These are phyloP conservation scores for Oscheius sp. DNA, from an alignment of 1,140 invertebrate genomes.

Conservation along the genomic window DNA sequence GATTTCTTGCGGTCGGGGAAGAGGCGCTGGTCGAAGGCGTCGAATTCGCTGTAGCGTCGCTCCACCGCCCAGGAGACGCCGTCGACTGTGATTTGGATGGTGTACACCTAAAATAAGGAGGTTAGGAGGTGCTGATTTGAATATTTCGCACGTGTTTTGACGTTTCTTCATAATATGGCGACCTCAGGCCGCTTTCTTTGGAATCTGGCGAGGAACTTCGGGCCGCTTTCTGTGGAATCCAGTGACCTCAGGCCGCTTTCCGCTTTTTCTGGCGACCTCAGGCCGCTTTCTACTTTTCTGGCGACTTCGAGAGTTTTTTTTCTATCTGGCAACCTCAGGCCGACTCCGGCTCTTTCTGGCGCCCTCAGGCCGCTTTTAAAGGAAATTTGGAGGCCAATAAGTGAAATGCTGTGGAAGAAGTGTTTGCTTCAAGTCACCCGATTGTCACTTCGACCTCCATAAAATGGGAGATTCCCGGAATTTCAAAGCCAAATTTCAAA, in stretches of 20 bases:
- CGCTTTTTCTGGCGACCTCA: neutral
- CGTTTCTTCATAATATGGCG: neutral
- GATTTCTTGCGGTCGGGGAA: conserved; percentile 44
- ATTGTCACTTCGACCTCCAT: no score
- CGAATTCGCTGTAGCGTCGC: conserved; percentile 42
- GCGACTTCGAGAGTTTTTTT: no score
- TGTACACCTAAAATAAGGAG: conserved; percentile 35
- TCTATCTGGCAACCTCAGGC: no score
- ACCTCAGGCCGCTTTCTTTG: neutral
- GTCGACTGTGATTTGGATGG: conserved; percentile 37
- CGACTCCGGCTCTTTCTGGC: no score
- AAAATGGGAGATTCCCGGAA: no score
- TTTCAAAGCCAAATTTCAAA: no score
- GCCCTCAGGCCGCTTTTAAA: no score
- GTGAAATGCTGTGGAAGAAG: no score
- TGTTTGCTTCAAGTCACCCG: no score
- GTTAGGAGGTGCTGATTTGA: neutral
- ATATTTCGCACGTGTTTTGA: neutral
- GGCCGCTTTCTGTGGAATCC: neutral
- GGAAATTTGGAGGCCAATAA: no score
- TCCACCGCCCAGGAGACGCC: conserved; percentile 41
- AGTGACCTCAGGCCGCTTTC: neutral
- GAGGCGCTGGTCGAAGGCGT: conserved; percentile 33
- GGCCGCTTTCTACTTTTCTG: neutral
- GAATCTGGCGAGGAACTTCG: neutral